Evolutionary conservation across 2,888 invertebrate species (phyloP).

Genomic region (Eubasilissa splendida): DNA sequence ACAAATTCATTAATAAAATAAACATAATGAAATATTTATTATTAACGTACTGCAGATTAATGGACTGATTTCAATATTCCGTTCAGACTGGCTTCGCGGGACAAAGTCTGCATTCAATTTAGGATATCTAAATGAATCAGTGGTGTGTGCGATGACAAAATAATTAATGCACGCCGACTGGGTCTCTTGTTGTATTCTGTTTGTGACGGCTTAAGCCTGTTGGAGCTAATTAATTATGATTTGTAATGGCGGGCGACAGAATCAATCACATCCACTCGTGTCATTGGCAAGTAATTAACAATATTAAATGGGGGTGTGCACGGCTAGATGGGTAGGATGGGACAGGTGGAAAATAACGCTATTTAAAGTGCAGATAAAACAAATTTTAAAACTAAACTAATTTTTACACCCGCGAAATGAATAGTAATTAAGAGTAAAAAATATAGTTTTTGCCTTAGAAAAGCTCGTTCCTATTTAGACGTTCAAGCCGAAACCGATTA

Average conservation of each 20-base stretch:
- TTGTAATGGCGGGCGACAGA: slow-evolving; percentile 55
- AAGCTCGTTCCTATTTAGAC: too few relatives aligned
- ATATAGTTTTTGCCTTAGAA: too few relatives aligned
- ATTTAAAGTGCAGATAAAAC: not conserved
- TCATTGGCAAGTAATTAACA: slow-evolving; percentile 58
- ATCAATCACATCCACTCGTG: slow-evolving; percentile 58
- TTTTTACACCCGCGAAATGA: too few relatives aligned
- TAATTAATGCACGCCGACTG: slow-evolving; percentile 30
- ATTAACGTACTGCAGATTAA: too few relatives aligned
- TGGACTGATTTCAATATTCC: too few relatives aligned
- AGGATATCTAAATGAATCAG: slow-evolving; percentile 38
- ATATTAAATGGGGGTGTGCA: slow-evolving; percentile 49
- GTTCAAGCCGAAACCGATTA: too few relatives aligned
- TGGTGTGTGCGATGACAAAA: slow-evolving; percentile 33
- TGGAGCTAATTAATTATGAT: slow-evolving; percentile 58
- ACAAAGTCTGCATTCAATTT: slow-evolving; percentile 4
- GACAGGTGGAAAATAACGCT: not conserved
- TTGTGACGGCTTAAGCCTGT: slow-evolving; percentile 55
- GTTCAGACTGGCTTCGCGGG: not conserved
- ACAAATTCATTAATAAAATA: too few relatives aligned
- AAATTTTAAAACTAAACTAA: not conserved
- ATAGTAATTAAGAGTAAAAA: too few relatives aligned
- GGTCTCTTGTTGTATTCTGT: slow-evolving; percentile 31
- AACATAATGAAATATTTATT: too few relatives aligned
- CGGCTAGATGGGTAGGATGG: slow-evolving; percentile 9